Evolutionary conservation across 2,888 invertebrate genomes (phyloP).

Genomic region (Lathronympha strigana): DNA sequence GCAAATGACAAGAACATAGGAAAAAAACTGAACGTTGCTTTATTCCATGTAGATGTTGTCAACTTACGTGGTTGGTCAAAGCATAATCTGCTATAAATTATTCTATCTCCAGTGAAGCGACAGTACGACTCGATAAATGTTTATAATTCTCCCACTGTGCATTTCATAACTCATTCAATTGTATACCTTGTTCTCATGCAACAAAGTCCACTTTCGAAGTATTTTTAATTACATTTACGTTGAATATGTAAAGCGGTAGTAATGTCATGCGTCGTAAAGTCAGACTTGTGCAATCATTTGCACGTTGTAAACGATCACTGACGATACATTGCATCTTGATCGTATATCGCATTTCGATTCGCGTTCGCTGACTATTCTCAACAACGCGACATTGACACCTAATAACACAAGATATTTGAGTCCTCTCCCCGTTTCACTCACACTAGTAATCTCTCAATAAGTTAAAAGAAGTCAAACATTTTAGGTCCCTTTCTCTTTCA

Average conservation of each 20-base stretch:
- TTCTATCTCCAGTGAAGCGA: constrained; percentile 29
- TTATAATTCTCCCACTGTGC: background rate
- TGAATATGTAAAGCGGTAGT: constrained; percentile 7
- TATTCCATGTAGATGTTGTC: constrained; percentile 10
- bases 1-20: constrained; percentile 10
- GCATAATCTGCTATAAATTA: constrained; percentile 34
- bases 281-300: constrained; percentile 36
- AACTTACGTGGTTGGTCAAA: constrained; percentile 24
- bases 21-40: constrained; percentile 18
- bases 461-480: constrained; percentile 4
- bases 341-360: constrained; percentile 5
- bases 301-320: constrained; percentile 30
- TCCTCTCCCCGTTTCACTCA: constrained; percentile 10
- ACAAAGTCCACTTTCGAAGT: background rate
- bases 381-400: constrained; percentile 18
- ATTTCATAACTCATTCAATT: background rate
- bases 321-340: constrained; percentile 32
- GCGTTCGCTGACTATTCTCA: constrained; percentile 27
- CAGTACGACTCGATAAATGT: constrained; percentile 32
- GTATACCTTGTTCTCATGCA: background rate
- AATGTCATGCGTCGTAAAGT: constrained; percentile 29
- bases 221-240: background rate
- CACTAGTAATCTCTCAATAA: background rate
- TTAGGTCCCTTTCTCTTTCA: constrained; percentile 33
- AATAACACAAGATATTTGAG: constrained; percentile 12